phyloP scores from a whole-genome alignment of 2,113 vertebrate species.

The Rutilus rutilus region DNA sequence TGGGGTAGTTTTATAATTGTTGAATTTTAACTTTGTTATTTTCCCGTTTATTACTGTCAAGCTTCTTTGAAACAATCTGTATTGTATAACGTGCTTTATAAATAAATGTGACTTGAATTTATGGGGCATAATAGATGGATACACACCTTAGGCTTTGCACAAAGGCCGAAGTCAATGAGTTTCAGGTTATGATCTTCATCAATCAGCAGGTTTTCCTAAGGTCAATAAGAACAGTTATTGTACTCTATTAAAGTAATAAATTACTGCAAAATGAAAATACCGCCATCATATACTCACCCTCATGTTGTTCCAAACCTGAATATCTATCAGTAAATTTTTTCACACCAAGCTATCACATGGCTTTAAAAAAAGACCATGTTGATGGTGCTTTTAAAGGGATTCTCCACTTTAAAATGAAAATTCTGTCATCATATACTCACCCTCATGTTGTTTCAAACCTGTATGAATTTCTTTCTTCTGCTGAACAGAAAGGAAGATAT shows the following conservation, averaged over 20 bases:
- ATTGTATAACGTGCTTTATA: background rate
- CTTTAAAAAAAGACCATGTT: background rate
- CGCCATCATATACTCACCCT: background rate
- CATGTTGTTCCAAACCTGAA: background rate
- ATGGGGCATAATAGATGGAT: background rate
- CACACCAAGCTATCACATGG: background rate
- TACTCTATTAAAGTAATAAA: background rate
- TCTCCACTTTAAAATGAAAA: too few species aligned
- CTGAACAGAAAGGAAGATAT: too few species aligned
- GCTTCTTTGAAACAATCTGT: background rate
- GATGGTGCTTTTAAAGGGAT: too few species aligned
- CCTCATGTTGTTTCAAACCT: too few species aligned
- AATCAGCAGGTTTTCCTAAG: slow-evolving; percentile 93
- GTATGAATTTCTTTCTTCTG: too few species aligned
- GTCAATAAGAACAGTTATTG: slow-evolving; percentile 1
- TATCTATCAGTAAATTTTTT: too few species aligned
- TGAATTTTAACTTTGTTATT: background rate
- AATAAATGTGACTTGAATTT: background rate
- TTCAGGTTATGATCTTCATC: slow-evolving; percentile 90
- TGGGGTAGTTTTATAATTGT: background rate
- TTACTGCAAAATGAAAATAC: background rate
- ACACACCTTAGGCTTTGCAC: slow-evolving; percentile 92
- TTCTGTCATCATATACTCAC: too few species aligned
- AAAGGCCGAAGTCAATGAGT: slow-evolving; percentile 96
- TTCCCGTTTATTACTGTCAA: background rate